Base-by-base conservation (phyloP, 2,888 invertebrate species). In the Thereva nobilitata region DNA sequence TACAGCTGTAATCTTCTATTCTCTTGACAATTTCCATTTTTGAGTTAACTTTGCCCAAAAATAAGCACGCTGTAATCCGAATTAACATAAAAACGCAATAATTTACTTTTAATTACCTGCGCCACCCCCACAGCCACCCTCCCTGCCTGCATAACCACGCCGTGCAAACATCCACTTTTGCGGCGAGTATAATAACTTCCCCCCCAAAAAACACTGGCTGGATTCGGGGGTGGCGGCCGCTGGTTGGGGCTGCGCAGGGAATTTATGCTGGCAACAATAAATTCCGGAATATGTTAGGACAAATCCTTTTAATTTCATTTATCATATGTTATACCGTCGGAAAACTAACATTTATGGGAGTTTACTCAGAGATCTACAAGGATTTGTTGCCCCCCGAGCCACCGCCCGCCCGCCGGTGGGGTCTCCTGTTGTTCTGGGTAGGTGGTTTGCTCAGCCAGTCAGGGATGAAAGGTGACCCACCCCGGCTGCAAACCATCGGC, bases 241-340 rank as follows among this genome's bases (percentile, higher is more conserved):
- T 12, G 37, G 59, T 10, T 38, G 65, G 55, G 55, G 23, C 55
- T 65, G 54, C 55, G 64, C 64, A 23, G 44, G 37, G 38, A 65
- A 65, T 65, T 65, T 65, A 65, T 65, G 55, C 55, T 52, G 47
- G 49, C 65, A 38, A 56, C 47, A 65, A 65, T 65, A 65, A 65
- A 65, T 65, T 65, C 49, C 41, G 44, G 65, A 56, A 65, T 65
- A 65, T 65, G 65, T 65, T 65, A 55, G 49, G 55, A 65, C 65
- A 65, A 65, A 65, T 65, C 65, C 65, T 65, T 65, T 65, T 65
- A 65, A 65, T 65, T 65, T 65, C 65, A 65, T 65, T 65, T 65
- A 65, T 65, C 65, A 65, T 65, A 65, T 65, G 65, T 61, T 61
- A 50, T 61, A 61, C 61, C 49, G 61, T 41, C 49, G 50, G 50